Base-by-base conservation (phyloP, 2,888 invertebrate genomes). In the Watsonalla binaria region DNA sequence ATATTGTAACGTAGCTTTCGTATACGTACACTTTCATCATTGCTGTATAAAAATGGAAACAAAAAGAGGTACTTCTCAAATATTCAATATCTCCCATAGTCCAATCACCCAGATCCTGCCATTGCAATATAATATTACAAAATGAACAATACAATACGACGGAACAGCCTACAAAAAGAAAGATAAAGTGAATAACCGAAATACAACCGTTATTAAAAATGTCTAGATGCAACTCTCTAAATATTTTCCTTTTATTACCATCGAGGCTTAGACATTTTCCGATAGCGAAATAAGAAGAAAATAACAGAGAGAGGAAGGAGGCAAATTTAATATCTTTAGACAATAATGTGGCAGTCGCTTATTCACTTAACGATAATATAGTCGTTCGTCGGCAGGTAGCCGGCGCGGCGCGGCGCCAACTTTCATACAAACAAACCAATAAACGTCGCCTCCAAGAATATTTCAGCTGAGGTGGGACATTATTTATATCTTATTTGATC, bases 401-500 rank as follows among this genome's bases (percentile, higher is more conserved):
- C 63, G 73, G 59, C 58, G 60, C 58, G 74, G 81, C 79, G 83
- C 82, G 42, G 42, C 42, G 42, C 83, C 76, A 71, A 63, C 74
- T 76, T 67, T 68, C 70, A 66, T 66, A 70, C 79, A 86, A 86
- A 86, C 84, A 86, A 75, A 84, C 80, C 84, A 80, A 86, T 86
- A 86, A 86, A 84, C 67, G 80, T 82, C 80, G 69, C 73, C 73
- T 70, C 70, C 61, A 72, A 72, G 76, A 80, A 82, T 80, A 78
- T 78, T 77, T 78, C 70, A 67, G 73, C 76, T 78, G 74, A 78
- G 72, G 69, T 11, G 72, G 68, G 62, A 66, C 66, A 80, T 83
- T 82, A 84, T 85, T 83, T 85, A 82, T 83, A 72, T 83, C 78
- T 71, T 75, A 70, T 76, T 66, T 69, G 72, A 72, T 72, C 48